Base-by-base conservation (phyloP, 1,140 invertebrate species). In the Bombus sibiricus region DNA sequence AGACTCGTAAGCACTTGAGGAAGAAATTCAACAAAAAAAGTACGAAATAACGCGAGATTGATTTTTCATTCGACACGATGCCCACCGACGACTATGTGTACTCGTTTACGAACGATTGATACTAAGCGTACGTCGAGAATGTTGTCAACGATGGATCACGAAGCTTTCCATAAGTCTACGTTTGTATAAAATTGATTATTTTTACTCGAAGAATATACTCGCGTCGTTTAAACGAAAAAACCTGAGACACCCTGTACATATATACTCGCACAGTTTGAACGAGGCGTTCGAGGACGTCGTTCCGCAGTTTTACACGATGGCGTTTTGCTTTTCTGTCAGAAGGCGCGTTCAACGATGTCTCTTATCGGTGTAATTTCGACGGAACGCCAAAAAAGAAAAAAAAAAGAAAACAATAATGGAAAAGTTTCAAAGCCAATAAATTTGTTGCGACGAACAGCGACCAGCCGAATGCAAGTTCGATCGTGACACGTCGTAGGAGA, bases 241-340 rank as follows among this genome's bases (percentile, higher is more conserved):
- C 3, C 3, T 25, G 32, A 10, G 10, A 34, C 66, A 68, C 22
- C 66, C 22, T 87, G 34, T 89, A 82, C 62, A 72, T 68, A 83
- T 75, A 77, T 39, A 41, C 57, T 77, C 59, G 39, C 66, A 71
- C 83, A 68, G 41, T 88, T 79, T 57, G 37, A 71, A 86, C 32
- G 43, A 75, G 84, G 22, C 77, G 66, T 83, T 62, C 53, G 62
- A 71, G 22, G 6, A 37, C 47, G 32, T 81, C 66, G 69, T 69
- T 87, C 71, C 76, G 37, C 64, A 69, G 53, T 66, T 85, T 87
- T 82, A 69, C 80, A 75, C 78, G 39, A 85, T 79, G 47, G 53
- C 18, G 28, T 62, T 53, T 22, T 41, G 32, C 72, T 66, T 76
- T 34, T 57, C 47, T 43, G 25, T 81, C 6, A 47, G 43, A 59